Evolutionary conservation across 2,113 vertebrate genomes (phyloP).

Genomic region (Zosterops pallidus): DNA sequence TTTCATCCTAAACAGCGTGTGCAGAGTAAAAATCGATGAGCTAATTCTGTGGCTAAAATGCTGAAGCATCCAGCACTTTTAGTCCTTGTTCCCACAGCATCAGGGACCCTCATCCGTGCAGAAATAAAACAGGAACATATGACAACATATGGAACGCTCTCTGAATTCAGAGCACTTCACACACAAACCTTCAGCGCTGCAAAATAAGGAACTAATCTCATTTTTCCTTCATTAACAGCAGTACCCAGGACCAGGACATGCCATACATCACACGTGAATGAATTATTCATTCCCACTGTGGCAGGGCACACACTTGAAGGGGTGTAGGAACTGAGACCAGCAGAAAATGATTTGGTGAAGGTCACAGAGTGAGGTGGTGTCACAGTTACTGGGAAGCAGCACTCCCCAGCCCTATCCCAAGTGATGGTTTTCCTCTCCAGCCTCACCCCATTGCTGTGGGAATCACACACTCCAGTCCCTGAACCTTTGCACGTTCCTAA

Average conservation of each 20-base stretch:
- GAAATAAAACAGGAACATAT: neutral
- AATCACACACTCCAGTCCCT: neutral
- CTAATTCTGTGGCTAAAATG: neutral
- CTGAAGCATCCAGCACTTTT: neutral
- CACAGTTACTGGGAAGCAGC: accelerated
- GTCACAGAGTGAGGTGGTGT: neutral
- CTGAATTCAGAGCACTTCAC: neutral
- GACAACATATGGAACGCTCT: neutral
- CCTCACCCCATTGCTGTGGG: neutral
- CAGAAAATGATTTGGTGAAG: neutral
- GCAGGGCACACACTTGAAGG: neutral
- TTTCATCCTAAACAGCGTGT: neutral
- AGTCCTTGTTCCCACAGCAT: neutral
- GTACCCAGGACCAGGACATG: neutral
- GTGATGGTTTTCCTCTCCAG: neutral
- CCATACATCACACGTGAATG: neutral
- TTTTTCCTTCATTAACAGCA: neutral
- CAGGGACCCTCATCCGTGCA: neutral
- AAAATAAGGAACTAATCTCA: neutral
- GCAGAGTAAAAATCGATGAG: neutral
- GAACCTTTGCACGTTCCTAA: neutral
- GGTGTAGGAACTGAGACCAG: neutral
- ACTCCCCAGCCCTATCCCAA: neutral
- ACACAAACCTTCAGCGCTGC: neutral
- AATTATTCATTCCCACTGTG: neutral